Evolutionary conservation across 2,113 vertebrate genomes (phyloP).

Genomic region (Arenaria interpres): DNA sequence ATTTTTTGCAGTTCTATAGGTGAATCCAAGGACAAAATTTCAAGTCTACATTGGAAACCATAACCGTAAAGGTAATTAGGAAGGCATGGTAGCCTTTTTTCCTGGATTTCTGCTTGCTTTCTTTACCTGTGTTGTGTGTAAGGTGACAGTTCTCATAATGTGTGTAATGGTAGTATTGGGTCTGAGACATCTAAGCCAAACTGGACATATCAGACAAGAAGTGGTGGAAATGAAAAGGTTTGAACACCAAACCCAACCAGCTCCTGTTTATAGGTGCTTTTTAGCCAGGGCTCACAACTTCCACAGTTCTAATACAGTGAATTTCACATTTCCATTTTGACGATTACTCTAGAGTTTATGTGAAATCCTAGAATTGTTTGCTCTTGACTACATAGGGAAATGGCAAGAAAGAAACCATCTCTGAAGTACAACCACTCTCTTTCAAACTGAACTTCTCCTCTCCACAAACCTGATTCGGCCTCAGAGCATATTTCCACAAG

Average conservation of each 20-base stretch:
- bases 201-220: background rate
- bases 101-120: background rate
- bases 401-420: background rate
- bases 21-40: background rate
- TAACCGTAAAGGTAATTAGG: background rate
- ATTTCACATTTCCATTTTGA: background rate
- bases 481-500: background rate
- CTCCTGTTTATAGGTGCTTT: background rate
- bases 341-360: background rate
- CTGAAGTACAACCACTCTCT: background rate
- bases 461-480: background rate
- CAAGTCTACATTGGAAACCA: background rate
- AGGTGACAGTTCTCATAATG: fast-evolving
- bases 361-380: background rate
- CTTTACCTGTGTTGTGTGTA: background rate
- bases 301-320: background rate
- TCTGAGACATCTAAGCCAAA: background rate
- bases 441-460: background rate
- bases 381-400: background rate
- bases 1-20: background rate
- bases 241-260: background rate
- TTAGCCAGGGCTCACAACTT: background rate
- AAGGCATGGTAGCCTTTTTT: background rate
- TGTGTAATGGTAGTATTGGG: background rate
- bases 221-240: background rate